These are phyloP conservation scores for Lagopus leucura DNA, from an alignment of 2,113 vertebrate species.

Conservation along the genomic window DNA sequence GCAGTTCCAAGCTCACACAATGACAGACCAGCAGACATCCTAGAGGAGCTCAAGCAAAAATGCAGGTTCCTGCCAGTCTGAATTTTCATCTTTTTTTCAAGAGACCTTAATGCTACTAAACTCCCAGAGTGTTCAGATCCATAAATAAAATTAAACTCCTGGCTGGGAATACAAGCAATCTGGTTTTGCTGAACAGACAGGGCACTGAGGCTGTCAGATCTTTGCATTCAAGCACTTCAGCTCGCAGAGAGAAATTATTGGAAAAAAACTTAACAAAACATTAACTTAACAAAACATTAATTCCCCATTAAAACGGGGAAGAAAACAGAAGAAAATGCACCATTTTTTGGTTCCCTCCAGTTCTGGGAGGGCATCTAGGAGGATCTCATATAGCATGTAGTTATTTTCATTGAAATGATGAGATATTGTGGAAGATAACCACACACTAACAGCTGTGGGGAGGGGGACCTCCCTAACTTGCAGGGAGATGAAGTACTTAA, in stretches of 20 bases:
- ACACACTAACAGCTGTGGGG: not conserved
- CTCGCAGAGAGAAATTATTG: not conserved
- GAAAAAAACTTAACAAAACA: not conserved
- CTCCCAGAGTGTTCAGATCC: not conserved
- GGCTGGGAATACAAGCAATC: not conserved
- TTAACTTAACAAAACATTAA: not conserved
- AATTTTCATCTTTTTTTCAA: not conserved
- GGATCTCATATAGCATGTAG: not conserved
- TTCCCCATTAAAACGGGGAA: not conserved
- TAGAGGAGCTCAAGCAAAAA: not conserved
- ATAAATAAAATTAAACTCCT: not conserved
- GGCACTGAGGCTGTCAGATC: not conserved
- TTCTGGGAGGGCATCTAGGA: not conserved
- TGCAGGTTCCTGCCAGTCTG: not conserved
- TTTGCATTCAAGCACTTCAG: not conserved
- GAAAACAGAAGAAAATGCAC: not conserved
- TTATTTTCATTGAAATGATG: not conserved
- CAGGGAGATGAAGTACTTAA: not conserved
- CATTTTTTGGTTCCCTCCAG: not conserved
- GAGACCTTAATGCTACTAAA: not conserved
- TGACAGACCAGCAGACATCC: rapidly evolving
- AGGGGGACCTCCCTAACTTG: not conserved
- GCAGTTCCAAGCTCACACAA: not conserved
- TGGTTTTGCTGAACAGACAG: not conserved
- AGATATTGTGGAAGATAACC: not conserved